phyloP scores from a whole-genome alignment of 2,113 vertebrate genomes.

The Progne subis region DNA sequence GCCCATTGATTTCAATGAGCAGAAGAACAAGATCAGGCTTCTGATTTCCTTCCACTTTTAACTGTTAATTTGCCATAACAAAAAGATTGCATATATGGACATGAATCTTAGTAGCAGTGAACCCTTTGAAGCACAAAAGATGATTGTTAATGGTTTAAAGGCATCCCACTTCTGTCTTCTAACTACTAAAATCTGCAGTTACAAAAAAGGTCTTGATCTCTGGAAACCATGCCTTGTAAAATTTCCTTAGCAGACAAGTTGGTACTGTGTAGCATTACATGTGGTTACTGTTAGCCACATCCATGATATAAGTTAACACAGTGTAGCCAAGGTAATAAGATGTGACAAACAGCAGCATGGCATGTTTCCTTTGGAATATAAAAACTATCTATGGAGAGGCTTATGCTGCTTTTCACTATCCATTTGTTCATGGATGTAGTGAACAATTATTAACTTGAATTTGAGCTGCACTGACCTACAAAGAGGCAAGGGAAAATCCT shows the following conservation, averaged over 20 bases:
- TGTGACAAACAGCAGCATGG: slow-evolving; percentile 71
- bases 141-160: not conserved
- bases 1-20: not conserved
- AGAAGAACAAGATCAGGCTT: not conserved
- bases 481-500: not conserved
- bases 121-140: slow-evolving; percentile 18
- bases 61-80: not conserved
- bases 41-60: slow-evolving; percentile 8
- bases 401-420: slow-evolving; percentile 36
- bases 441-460: not conserved
- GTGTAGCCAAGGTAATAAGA: slow-evolving; percentile 68
- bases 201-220: slow-evolving; percentile 68
- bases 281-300: slow-evolving; percentile 79
- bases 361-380: slow-evolving; percentile 35
- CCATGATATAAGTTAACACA: slow-evolving; percentile 74
- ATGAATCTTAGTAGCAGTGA: not conserved
- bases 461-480: not conserved
- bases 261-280: slow-evolving; percentile 59
- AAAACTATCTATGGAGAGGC: not conserved
- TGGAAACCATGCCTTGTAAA: slow-evolving; percentile 71
- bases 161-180: not conserved
- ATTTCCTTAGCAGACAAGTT: slow-evolving; percentile 72
- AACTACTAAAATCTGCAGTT: slow-evolving; percentile 57
- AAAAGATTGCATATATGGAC: not conserved
- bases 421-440: slow-evolving; percentile 8